Evolutionary conservation across 2,797 vertebrate species (phyloP), one percentile per base, ranked within the genome.

Genomic region (Ctenochaetus hawaiiensis): DNA sequence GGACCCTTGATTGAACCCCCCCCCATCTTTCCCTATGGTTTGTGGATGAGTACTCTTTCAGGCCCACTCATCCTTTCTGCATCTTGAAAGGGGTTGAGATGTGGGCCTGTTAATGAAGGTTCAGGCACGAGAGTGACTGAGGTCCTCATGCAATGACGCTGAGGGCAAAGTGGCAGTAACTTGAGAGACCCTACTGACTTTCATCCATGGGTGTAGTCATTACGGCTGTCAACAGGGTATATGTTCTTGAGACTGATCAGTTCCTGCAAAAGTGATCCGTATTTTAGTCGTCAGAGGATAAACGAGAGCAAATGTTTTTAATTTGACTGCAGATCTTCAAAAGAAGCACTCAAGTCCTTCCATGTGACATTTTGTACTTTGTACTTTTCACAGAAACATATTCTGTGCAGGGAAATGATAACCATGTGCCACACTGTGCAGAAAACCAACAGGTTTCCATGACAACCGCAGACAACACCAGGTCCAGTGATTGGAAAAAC

Each of bases 1-100:
- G 70, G 67, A 83, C 68, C 68, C 81, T 70, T 72, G 75, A 87
- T 82, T 68, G 13, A 81, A 60, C 61, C 4, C 17, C 22, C 52
- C 49, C 8, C 49, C 49, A 84, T 71, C 47, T 69, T 63, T 37
- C 57, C 12, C 65, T 34, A 9, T 20, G 30, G 30, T 78, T 30
- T 39, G 52, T 34, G 61, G 68, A 84, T 53, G 72, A 86, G 87
- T 26, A 11, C 67, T 82, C 59, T 49, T 51, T 47, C 2, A 20
- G 53, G 67, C 26, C 74, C 70, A 45, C 72, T 79, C 51, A 0
- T 72, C 23, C 54, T 66, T 49, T 58, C 67, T 72, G 61, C 67
- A 68, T 85, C 81, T 54, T 72, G 44, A 74, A 77, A 79, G 84
- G 64, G 77, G 78, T 62, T 44, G 69, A 82, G 48, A 64, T 59